Base-by-base conservation (phyloP, 2,888 invertebrate genomes). In the Elaeidobius kamerunicus region DNA sequence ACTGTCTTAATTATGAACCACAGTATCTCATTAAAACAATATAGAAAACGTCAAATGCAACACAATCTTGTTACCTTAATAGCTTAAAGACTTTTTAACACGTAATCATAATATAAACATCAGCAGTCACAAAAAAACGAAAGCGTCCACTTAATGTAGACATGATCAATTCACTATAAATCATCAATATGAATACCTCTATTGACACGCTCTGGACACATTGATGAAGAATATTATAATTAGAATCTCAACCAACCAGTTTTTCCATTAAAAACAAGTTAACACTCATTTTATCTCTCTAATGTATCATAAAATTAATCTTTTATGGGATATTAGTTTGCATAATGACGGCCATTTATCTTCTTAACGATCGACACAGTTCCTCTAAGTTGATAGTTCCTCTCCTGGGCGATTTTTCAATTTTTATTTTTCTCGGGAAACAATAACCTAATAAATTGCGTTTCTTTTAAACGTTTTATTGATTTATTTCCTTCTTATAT, bases 261-360 rank as follows among this genome's bases (percentile, higher is more conserved):
- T 39, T 47, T 47, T 39, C 28, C 40, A 48, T 48, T 50, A 51
- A 44, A 44, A 19, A 32, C 17, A 40, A 51, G 51, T 52, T 52
- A 52, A 41, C 52, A 46, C 46, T 35, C 14, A 32, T 46, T 52
- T 52, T 46, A 45, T 46, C 40, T 52, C 35, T 36, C 28, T 48
- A 39, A 53, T 53, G 47, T 42, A 42, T 47, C 55, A 43, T 51
- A 55, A 55, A 55, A 55, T 55, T 47, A 55, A 55, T 55, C 43
- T 55, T 55, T 46, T 47, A 55, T 43, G 51, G 43, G 43, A 51
- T 51, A 55, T 47, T 47, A 46, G 46, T 46, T 54, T 51, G 43
- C 55, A 55, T 55, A 55, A 51, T 42, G 55, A 46, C 28, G 17
- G 39, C 47, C 55, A 55, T 55, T 55, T 55, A 51, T 55, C 47